Percentiles rank a stretch among this genome's conserved stretches.
These are phyloP conservation scores for Stictonetta naevosa DNA, from an alignment of 2,113 vertebrate species.

Conservation along the genomic window DNA sequence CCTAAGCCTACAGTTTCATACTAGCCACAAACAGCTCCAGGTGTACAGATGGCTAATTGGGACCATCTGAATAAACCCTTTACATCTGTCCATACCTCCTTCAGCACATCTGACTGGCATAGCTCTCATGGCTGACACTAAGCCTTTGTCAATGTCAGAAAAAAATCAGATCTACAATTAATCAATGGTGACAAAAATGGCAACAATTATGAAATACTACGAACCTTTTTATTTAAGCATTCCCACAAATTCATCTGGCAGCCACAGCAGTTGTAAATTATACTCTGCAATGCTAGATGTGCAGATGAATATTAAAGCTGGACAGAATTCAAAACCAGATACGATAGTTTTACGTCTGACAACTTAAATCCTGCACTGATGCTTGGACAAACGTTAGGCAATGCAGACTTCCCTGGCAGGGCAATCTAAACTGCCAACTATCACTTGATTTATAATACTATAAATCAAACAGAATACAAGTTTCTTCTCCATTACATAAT, in stretches of 20 bases:
- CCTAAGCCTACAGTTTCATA: background rate
- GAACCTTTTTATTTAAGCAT: background rate
- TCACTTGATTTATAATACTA: background rate
- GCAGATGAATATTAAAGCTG: background rate
- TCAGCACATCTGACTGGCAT: accelerated
- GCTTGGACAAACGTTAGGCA: background rate
- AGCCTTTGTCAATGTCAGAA: background rate
- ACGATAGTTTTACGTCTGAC: background rate
- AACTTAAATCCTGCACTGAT: background rate
- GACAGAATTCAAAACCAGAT: background rate
- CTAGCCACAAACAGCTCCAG: background rate
- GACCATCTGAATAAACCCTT: background rate
- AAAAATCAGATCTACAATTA: background rate
- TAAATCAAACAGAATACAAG: background rate
- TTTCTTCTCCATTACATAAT: background rate
- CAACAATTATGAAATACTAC: background rate
- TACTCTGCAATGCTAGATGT: background rate
- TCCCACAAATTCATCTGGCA: background rate
- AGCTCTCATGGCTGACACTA: background rate
- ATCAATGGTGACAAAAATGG: background rate
- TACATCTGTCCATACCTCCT: background rate
- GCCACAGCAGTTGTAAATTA: background rate
- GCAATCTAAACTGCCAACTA: background rate
- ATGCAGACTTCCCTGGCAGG: background rate
- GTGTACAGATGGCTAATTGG: accelerated